Evolutionary conservation across 2,888 invertebrate species (phyloP).

Genomic region (Rotaria socialis): DNA sequence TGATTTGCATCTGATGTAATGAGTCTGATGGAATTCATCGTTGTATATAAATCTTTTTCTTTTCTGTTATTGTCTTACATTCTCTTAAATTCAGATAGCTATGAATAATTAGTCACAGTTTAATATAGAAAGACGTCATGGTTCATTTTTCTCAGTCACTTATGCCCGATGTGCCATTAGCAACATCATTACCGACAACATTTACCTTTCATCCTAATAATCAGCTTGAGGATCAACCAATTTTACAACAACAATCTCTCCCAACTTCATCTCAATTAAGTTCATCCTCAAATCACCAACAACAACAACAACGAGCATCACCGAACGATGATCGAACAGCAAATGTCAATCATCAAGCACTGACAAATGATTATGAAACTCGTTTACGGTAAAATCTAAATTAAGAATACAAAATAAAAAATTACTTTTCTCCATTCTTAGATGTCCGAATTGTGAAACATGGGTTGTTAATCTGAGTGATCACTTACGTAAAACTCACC

Average conservation of each 20-base stretch:
- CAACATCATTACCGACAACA: slow-evolving; percentile 25
- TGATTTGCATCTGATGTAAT: neutral
- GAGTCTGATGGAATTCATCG: neutral
- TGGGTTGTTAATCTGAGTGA: slow-evolving; percentile 32
- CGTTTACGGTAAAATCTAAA: neutral
- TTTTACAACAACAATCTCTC: neutral
- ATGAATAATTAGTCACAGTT: neutral
- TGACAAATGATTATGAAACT: slow-evolving; percentile 5
- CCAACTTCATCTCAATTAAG: neutral
- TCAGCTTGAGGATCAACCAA: neutral
- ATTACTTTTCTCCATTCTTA: neutral
- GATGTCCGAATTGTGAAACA: slow-evolving; percentile 25
- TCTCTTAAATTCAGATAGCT: neutral
- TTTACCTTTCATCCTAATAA: slow-evolving; percentile 34
- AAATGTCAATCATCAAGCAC: neutral
- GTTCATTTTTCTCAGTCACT: slow-evolving; percentile 29
- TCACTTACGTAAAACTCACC: slow-evolving; percentile 24
- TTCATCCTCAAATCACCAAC: neutral
- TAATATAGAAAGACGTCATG: neutral
- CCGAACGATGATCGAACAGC: neutral
- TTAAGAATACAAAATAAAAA: neutral
- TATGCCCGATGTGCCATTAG: neutral
- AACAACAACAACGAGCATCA: neutral
- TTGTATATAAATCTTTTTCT: neutral
- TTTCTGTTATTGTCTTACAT: neutral